A percentile compares a stretch with the other conserved stretches of the same genome.
phyloP scores from a whole-genome alignment of 1,140 invertebrate genomes.

The Diorhabda sublineata region DNA sequence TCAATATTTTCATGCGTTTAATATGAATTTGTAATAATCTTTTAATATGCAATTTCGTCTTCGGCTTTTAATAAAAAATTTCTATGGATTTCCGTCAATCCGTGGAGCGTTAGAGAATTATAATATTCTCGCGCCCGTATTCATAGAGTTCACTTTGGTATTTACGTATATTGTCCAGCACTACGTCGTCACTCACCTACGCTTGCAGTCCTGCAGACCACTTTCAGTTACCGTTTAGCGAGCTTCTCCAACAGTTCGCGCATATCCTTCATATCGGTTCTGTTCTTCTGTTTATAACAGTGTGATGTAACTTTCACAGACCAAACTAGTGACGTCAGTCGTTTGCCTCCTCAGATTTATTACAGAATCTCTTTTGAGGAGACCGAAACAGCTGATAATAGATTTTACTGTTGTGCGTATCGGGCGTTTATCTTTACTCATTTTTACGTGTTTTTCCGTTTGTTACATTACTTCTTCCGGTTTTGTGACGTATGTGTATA shows the following conservation, averaged over 20 bases:
- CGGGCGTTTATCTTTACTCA: no score
- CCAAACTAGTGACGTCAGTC: neutral
- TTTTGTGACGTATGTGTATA: neutral
- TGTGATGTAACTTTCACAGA: neutral
- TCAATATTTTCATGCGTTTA: no score
- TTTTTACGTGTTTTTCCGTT: no score
- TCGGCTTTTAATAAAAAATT: neutral
- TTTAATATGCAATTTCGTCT: no score
- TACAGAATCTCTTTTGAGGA: neutral
- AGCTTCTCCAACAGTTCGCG: neutral
- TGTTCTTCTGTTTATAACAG: neutral
- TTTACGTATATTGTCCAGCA: neutral
- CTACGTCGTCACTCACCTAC: neutral
- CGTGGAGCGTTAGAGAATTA: neutral
- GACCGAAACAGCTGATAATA: neutral
- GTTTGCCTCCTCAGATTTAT: neutral
- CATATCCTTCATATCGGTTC: neutral
- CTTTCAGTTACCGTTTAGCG: constrained; percentile 1
- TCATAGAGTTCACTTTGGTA: neutral
- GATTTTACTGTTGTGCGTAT: no score
- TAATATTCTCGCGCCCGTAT: neutral
- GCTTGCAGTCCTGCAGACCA: neutral
- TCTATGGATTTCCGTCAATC: neutral
- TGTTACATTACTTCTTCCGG: neutral
- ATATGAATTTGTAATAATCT: no score